Evolutionary conservation across 1,140 invertebrate genomes (phyloP).

Genomic region (Anagrus nilaparvatae): DNA sequence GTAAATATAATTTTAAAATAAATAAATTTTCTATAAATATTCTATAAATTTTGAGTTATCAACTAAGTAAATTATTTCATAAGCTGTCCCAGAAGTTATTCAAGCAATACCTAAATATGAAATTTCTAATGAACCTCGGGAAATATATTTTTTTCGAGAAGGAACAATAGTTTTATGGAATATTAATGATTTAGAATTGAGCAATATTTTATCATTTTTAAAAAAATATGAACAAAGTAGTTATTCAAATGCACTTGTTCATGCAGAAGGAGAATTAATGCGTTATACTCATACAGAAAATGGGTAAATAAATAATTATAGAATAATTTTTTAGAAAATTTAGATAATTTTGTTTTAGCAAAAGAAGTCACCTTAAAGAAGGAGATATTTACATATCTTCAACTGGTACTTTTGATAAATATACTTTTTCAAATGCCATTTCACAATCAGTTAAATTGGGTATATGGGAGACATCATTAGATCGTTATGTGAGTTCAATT

Average conservation of each 20-base stretch:
- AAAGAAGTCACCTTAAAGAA: constrained; percentile 38
- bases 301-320: constrained; percentile 37
- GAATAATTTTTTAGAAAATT: constrained; percentile 5
- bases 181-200: constrained; percentile 69
- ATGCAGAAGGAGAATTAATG: constrained; percentile 75
- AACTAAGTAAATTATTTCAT: constrained; percentile 15
- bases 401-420: constrained; percentile 55
- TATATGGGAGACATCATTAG: constrained; percentile 81
- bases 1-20: constrained; percentile 44
- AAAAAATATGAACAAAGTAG: constrained; percentile 53
- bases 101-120: constrained; percentile 67
- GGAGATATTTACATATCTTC: constrained; percentile 43
- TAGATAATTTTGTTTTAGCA: constrained; percentile 24
- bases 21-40: too few species aligned
- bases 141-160: constrained; percentile 80
- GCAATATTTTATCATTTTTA: constrained; percentile 66
- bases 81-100: constrained; percentile 56
- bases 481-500: constrained; percentile 73
- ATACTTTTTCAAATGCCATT: constrained; percentile 82
- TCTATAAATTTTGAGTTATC: too few species aligned
- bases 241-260: constrained; percentile 57
- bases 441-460: constrained; percentile 85
- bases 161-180: constrained; percentile 91
- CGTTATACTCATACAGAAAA: constrained; percentile 57
- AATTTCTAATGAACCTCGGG: constrained; percentile 56